Evolutionary conservation across 2,888 invertebrate species (phyloP), one percentile per base, ranked within the genome.

Genomic region (Oxycera nigricornis): DNA sequence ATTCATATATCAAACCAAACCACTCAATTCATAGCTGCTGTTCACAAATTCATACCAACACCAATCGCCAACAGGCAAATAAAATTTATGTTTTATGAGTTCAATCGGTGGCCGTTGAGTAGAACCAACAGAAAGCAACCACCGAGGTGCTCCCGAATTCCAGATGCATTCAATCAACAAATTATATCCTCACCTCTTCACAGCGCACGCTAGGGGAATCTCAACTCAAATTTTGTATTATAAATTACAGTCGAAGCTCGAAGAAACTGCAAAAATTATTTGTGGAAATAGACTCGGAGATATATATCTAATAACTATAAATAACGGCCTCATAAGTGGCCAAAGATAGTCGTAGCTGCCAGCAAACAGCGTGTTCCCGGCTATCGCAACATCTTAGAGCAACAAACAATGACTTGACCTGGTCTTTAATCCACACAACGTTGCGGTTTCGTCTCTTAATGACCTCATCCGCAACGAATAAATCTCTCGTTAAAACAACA

Each of bases 401-500:
- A 50, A 20, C 68, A 50, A 46, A 68, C 68, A 68, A 68, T 28
- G 50, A 52, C 50, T 50, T 46, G 46, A 68, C 50, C 52, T 70
- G 30, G 55, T 9, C 30, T 17, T 20, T 20, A 28, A 30, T 7
- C n/a, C 39, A 22, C 9, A 30, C 28, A 50, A 68, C 68, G 28
- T 30, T 41, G 39, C 30, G 30, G 68, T 52, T 26, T 28, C 50
- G 28, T 68, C 50, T 70, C 31, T 52, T 70, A 70, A 70, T 70
- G 70, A 70, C 55, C 70, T 70, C 70, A 52, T 52, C 55, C 55
- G 55, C 52, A 70, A 55, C 52, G 22, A 68, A 70, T 70, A 70
- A 70, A 70, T 52, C 70, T 70, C 70, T 52, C 55, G 55, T 70
- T 70, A 68, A 52, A 55, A 52, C 70, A 70, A 70, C 50, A 70